Base-by-base conservation (phyloP, 2,797 vertebrate genomes). In the Pogonophryne albipinna region DNA sequence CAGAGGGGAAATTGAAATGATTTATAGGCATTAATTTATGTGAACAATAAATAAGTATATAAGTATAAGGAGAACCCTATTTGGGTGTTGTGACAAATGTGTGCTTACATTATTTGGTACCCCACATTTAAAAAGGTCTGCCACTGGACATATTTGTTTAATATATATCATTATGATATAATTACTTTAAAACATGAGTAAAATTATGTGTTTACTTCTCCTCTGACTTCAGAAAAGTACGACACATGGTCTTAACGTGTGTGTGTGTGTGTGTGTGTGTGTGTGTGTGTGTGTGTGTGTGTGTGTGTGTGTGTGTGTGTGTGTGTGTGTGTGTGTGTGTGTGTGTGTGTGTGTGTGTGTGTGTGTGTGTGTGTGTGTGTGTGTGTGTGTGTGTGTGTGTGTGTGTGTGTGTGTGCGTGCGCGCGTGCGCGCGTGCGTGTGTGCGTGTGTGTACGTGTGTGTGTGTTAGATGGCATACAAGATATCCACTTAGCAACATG, bases 401-500 rank as follows among this genome's bases (percentile, higher is more conserved):
- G 41, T 34, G 12, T 17, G 63, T 52, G 19, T 10, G 16, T n/a
- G 4, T 66, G 4, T 41, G n/a, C n/a, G n/a, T n/a, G n/a, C n/a
- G n/a, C n/a, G n/a, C n/a, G n/a, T n/a, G n/a, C n/a, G n/a, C n/a
- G n/a, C n/a, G n/a, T n/a, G n/a, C n/a, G 31, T 34, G 31, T 34
- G 31, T 34, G 31, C 49, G 23, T 44, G 50, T 19, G 42, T 38
- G 31, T 17, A 10, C 1, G 8, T 12, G 31, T 38, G 34, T 9
- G 34, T 38, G 34, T 38, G 6, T 64, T 19, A 6, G 2, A 15
- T 8, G 38, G 50, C 15, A 8, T 17, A 60, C 79, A 70, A 19
- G 65, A 76, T 66, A 38, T 80, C 57, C 23, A 45, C 38, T 45
- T 7, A 49, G 65, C 46, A 60, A 58, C 61, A 62, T 61, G 7